Evolutionary conservation across 2,888 invertebrate genomes (phyloP).

Genomic region (Allygus modestus): DNA sequence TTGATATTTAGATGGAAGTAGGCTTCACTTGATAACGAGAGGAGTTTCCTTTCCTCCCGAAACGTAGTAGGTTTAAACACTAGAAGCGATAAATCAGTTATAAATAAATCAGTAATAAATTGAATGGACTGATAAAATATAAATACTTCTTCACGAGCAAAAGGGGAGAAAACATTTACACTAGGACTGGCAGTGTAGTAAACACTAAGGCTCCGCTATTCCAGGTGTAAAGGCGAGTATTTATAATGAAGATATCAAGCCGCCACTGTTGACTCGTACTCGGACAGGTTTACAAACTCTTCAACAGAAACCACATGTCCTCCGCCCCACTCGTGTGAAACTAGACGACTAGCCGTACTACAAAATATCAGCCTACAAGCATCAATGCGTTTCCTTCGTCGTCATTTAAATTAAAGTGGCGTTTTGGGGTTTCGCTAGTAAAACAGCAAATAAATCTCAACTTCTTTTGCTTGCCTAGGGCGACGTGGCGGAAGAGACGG

Average conservation of each 20-base stretch:
- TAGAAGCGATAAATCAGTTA: no score
- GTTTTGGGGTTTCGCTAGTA: conserved; percentile 2
- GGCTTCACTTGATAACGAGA: no score
- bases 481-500: conserved; percentile 2
- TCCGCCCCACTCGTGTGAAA: background rate
- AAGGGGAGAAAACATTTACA: no score
- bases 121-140: no score
- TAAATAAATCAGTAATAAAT: no score
- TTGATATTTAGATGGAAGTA: no score
- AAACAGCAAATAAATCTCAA: conserved; percentile 21
- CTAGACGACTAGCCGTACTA: background rate
- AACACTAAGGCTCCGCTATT: background rate
- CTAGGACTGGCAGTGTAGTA: no score
- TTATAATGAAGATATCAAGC: conserved; percentile 28
- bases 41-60: no score
- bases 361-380: background rate
- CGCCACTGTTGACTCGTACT: background rate
- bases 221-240: conserved; percentile 15
- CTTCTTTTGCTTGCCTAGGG: conserved; percentile 12
- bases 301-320: conserved; percentile 15
- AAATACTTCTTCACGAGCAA: no score
- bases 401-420: background rate
- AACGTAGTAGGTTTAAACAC: no score
- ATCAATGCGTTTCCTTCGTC: background rate
- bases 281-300: conserved; percentile 41